Evolutionary conservation across 2,888 invertebrate species (phyloP), one percentile per base, ranked within the genome.

Genomic region (Coremacera marginata): DNA sequence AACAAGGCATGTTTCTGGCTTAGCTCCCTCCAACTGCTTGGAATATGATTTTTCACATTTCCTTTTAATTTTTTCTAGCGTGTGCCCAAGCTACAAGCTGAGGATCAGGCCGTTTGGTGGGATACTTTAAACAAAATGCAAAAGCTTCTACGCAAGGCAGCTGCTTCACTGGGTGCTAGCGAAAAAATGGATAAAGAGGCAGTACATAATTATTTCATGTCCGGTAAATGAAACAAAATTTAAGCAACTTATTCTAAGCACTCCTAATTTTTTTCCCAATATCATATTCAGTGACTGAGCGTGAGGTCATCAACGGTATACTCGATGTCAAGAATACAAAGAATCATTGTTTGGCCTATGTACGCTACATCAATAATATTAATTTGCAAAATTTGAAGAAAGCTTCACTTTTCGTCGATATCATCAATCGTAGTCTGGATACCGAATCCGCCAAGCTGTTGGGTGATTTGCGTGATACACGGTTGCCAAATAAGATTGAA

Each of bases 161-260:
- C 98, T 0, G 93, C 93, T 44, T 95, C 96, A n/a, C 91, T 98
- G 19, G 95, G 93, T 85, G 94, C 95, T 73, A 91, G 93, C 81
- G 96, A 95, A 7, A 95, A 95, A 89, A 94, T 99, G 86, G 95
- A 95, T 84, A 94, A 96, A 82, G 98, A 98, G 74, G 94, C 95
- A 0, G 97, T 96, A 94, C 99, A 99, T 86, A 98, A 98, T 89
- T 99, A 98, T 88, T 98, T 98, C 86, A 99, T 99, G 98, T 98
- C 98, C 77, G 98, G 98, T 98, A 90, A 89, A 85, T 16, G 14
- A 34, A 11, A 1, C 22, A 19, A 9, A 2, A 44, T 49, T 22
- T 68, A 7, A n/a, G n/a, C 44, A 9, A n/a, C 8, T n/a, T 27
- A 19, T 25, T 63, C 8, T 16, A 63, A 63, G 8, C 7, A n/a